Conservation (phyloP, 2,888 invertebrate genomes). For the Tetheella fluctuosa region DNA sequence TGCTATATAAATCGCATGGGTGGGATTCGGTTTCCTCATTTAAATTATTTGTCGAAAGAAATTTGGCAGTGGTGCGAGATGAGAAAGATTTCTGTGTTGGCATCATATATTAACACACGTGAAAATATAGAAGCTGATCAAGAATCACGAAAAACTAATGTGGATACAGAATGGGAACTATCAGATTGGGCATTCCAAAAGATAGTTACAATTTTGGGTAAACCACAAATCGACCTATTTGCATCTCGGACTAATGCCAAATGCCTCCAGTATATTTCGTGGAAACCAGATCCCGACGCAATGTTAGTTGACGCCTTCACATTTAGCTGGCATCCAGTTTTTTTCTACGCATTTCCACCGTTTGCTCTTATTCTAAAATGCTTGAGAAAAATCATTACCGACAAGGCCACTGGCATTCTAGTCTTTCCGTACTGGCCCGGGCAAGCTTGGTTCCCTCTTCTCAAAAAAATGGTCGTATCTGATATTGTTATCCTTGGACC, state of each 20-base stretch:
- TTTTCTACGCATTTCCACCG: slow-evolving; percentile 13
- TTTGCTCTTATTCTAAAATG: slow-evolving; percentile 19
- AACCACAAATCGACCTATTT: slow-evolving; percentile 7
- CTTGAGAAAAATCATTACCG: slow-evolving; percentile 19
- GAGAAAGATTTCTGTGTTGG: slow-evolving; percentile 15
- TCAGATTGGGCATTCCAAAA: too few relatives aligned
- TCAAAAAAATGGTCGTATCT: slow-evolving; percentile 9
- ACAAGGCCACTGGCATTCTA: slow-evolving; percentile 22
- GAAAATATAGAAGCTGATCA: slow-evolving; percentile 19
- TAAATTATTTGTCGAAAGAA: slow-evolving; percentile 13
- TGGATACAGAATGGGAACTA: slow-evolving; percentile 23
- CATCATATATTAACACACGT: slow-evolving; percentile 19
- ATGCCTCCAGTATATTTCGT: slow-evolving; percentile 7
- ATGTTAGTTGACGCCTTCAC: slow-evolving; percentile 8
- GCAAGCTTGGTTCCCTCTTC: slow-evolving; percentile 24
- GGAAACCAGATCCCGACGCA: slow-evolving; percentile 11
- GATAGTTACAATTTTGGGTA: not conserved
- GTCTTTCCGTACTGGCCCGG: slow-evolving; percentile 24
- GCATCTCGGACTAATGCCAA: slow-evolving; percentile 2
- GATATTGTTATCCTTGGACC: not conserved
- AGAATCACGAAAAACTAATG: slow-evolving; percentile 20
- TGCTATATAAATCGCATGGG: slow-evolving; percentile 11
- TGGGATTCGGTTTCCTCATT: slow-evolving; percentile 17
- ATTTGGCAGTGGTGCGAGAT: slow-evolving; percentile 25
- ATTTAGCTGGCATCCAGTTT: not conserved